Evolutionary conservation across 1,140 invertebrate species (phyloP), one percentile per base, ranked within the genome.

Genomic region (Neodiprion lecontei): DNA sequence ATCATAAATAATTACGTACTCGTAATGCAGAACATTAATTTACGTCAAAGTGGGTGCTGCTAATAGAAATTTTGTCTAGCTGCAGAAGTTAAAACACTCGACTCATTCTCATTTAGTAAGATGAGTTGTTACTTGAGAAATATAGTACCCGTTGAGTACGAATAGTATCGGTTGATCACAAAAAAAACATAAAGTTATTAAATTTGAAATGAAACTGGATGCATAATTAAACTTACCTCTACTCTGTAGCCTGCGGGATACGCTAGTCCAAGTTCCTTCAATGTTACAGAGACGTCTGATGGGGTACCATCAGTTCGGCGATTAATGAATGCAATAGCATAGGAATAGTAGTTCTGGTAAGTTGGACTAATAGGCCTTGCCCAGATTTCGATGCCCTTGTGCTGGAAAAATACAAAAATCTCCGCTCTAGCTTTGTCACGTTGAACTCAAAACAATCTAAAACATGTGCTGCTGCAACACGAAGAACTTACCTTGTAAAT

Each of bases 301-400:
- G 96, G 96, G 9, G 95, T 97, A n/a, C 96, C 96, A 86, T 97
- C 95, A 0, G 95, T 96, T 81, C 96, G 89, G 75, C 95, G 89
- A 86, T 97, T 97, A 4, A 97, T 89, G 84, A 97, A 96, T 1
- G 94, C 95, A 70, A 97, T 92, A 8, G 95, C 96, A 82, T 96
- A 97, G 4, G 96, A 97, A 87, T 96, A 96, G 85, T 95, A 94
- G 75, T 91, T 92, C 77, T 94, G 92, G 74, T 93, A 93, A 17
- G 96, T 89, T 0, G 96, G 96, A 40, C 92, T 92, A 67, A 97
- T 94, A 1, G 96, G 96, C 67, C 95, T 90, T 1, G 95, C 95
- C 96, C 96, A 97, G 81, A 97, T 97, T 89, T 97, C 96, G 79
- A 97, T 96, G 73, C 95, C 95, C 81, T 95, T 95, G 79, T 96